These are phyloP conservation scores for Centroberyx gerrardi DNA, from an alignment of 2,797 vertebrate species.

Conservation along the genomic window DNA sequence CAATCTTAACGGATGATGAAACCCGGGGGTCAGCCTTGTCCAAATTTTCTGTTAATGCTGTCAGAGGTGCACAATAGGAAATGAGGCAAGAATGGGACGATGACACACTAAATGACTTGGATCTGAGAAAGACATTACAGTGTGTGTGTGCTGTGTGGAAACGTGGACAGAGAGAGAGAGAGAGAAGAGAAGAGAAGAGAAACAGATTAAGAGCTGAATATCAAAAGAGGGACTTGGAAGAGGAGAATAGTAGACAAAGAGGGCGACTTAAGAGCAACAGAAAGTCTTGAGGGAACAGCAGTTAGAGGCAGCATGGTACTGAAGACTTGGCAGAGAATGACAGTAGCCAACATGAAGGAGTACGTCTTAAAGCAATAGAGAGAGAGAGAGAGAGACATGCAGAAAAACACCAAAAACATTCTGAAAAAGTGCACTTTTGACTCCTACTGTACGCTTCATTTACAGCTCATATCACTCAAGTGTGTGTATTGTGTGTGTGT, in stretches of 20 bases:
- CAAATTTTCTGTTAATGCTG: background rate
- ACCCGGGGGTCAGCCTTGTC: background rate
- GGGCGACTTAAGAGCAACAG: conserved; percentile 26
- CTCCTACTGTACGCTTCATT: background rate
- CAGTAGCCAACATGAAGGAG: background rate
- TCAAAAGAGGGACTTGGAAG: background rate
- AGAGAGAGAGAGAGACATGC: conserved; percentile 7
- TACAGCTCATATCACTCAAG: conserved; percentile 44
- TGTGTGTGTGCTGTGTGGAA: conserved; percentile 16
- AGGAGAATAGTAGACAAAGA: conserved; percentile 36
- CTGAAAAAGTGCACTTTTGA: too few relatives aligned
- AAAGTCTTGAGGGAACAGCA: conserved; percentile 30
- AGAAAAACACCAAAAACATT: conserved; percentile 15
- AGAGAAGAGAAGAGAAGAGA: conserved; percentile 13
- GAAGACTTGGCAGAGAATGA: conserved; percentile 17
- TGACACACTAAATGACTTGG: background rate
- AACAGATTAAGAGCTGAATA: background rate
- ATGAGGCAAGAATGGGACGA: background rate
- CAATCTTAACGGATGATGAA: background rate
- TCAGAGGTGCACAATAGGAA: conserved; percentile 32
- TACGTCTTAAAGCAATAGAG: background rate
- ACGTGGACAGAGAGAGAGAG: conserved; percentile 21
- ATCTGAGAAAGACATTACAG: conserved; percentile 56
- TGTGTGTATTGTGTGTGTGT: background rate
- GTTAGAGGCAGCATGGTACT: conserved; percentile 25